These are phyloP conservation scores for Acrocephalus scirpaceus DNA, from an alignment of 2,797 vertebrate genomes.

Conservation along the genomic window DNA sequence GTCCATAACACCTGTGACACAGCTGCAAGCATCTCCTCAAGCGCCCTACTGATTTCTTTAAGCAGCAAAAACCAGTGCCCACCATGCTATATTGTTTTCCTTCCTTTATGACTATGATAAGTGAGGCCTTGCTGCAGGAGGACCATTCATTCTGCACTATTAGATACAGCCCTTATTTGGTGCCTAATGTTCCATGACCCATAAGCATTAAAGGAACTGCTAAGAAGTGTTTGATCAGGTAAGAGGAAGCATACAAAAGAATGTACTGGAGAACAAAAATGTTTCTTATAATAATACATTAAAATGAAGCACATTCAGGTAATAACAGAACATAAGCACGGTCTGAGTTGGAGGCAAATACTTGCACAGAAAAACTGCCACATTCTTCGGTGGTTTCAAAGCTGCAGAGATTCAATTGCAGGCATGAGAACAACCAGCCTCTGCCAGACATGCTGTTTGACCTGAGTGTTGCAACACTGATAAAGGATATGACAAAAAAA, in stretches of 20 bases:
- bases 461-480: neutral
- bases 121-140: slow-evolving; percentile 32
- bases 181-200: slow-evolving; percentile 59
- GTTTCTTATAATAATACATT: neutral
- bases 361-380: neutral
- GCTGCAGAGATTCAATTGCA: neutral
- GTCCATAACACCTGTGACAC: neutral
- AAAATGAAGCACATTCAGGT: neutral
- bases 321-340: neutral
- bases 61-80: neutral
- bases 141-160: slow-evolving; percentile 42
- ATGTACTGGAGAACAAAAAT: neutral
- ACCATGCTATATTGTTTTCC: neutral
- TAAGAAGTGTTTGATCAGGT: slow-evolving; percentile 31
- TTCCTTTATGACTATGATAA: slow-evolving; percentile 57
- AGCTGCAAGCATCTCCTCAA: neutral
- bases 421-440: neutral
- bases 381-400: neutral
- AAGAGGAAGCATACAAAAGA: slow-evolving; percentile 33
- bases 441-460: neutral
- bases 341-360: neutral
- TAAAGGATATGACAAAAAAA: neutral
- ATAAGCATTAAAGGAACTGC: slow-evolving; percentile 50
- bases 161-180: slow-evolving; percentile 44
- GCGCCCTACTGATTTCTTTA: neutral